Evolutionary conservation across 2,888 invertebrate species (phyloP), one percentile per base, ranked within the genome.

Genomic region (Synanthedon myopaeformis): DNA sequence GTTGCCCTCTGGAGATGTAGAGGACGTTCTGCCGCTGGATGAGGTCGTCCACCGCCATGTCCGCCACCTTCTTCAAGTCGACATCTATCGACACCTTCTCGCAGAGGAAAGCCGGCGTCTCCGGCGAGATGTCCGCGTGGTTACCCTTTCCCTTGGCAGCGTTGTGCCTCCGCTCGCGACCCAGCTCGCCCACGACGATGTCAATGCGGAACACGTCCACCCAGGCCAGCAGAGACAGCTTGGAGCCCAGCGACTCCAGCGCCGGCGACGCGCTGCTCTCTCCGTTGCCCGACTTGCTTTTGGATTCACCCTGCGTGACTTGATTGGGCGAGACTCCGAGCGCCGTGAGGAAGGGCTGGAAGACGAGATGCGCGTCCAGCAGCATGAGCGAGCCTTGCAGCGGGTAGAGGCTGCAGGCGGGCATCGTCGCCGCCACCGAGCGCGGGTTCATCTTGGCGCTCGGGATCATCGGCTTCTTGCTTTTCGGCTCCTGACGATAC

Each of bases 251-350:
- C 57, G 96, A 95, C 75, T 96, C 96, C 71, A 97, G 86, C 0
- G 93, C 92, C 2, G 93, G 91, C 13, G 63, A 61, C 28, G 59
- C 61, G 61, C 57, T 41, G 51, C 60, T 51, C 59, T 61, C 19
- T 41, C 55, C 6, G 61, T 57, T 17, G 42, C 54, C 51, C 41
- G 53, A 50, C 53, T 55, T 55, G 58, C 59, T 59, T 28, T 65
- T 65, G 3, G 66, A 64, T 53, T 70, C 71, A 12, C 70, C 82
- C 60, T 82, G 81, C 0, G 84, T 83, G 71, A 97, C 91, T 82
- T 96, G 96, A 67, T 95, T 93, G 2, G 96, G 96, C 91, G 94
- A 96, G 0, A 98, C 94, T 1, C 97, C 97, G 41, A 98, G 88
- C 56, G 95, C 95, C 0, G 94, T 92, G 13, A 98, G 87, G 64